Evolutionary conservation across 2,888 invertebrate species (phyloP).

Genomic region (Leucozona laternaria): DNA sequence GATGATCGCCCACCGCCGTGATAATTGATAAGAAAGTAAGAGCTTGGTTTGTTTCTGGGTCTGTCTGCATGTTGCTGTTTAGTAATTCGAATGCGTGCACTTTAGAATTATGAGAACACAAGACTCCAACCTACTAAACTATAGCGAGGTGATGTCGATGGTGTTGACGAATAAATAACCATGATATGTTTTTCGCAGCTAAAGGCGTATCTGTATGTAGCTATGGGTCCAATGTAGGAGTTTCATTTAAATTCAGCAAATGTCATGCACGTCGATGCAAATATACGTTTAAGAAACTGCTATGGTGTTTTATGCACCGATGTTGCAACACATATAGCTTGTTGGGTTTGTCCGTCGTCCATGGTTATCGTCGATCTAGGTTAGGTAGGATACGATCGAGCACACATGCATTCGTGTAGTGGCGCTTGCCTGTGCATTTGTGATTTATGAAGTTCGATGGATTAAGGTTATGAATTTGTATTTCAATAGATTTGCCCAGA

Average conservation of each 20-base stretch:
- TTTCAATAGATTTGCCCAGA: not conserved
- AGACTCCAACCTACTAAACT: not conserved
- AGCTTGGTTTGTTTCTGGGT: not conserved
- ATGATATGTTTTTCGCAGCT: slow-evolving; percentile 21
- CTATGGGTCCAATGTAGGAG: not conserved
- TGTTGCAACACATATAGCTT: not conserved
- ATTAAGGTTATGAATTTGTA: not conserved
- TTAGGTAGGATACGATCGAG: slow-evolving; percentile 42
- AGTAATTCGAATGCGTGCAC: slow-evolving; percentile 38
- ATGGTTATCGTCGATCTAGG: not conserved
- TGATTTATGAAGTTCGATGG: slow-evolving; percentile 44
- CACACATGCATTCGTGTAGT: slow-evolving; percentile 38
- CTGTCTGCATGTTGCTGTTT: not conserved
- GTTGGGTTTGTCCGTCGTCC: not conserved
- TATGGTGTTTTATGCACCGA: not conserved
- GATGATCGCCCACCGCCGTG: slow-evolving; percentile 30
- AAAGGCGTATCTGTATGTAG: not conserved
- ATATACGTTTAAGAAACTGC: not conserved
- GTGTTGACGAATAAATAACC: slow-evolving; percentile 26
- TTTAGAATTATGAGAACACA: slow-evolving; percentile 19
- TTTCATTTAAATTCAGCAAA: not conserved
- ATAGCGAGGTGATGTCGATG: not conserved
- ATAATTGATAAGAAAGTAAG: slow-evolving; percentile 49
- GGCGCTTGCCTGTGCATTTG: slow-evolving; percentile 40
- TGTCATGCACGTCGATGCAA: not conserved